Evolutionary conservation across 2,888 invertebrate genomes (phyloP), one percentile per base, ranked within the genome.

Genomic region (Parnassius orleans): DNA sequence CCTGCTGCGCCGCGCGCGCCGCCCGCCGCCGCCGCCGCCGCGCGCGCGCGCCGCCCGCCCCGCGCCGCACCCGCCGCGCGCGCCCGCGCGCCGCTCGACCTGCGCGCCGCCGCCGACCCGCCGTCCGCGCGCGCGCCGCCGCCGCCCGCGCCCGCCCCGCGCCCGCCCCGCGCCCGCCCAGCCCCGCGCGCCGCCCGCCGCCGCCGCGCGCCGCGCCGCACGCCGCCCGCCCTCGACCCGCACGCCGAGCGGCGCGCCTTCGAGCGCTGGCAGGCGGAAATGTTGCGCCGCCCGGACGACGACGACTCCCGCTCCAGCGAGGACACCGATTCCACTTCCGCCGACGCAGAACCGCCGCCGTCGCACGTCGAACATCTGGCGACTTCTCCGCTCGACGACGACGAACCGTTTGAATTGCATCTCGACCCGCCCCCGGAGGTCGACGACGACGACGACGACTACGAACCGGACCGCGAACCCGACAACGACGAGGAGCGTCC

Each of bases 261-360:
- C 76, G 86, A 86, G 64, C 81, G 81, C 3, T 87, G 88, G 87
- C 85, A 86, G 3, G 82, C 79, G 19, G 80, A 78, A 58, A 80
- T 84, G 65, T 68, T 83, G 64, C 77, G 81, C 15, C 76, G 76
- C 68, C 75, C 67, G 58, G 76, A 70, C 53, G 81, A 78, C 66
- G 80, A 80, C 65, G 73, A 75, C 47, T 68, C 69, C 9, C 84
- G 78, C 60, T 83, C 84, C 53, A 79, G 81, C 72, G 81, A 81
- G 64, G 83, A 85, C 67, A 75, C 73, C 65, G 78, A 73, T 57
- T 63, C 62, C 56, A 70, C 65, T 11, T 55, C 65, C 33, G 66
- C 63, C 52, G 69, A 66, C 33, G 51, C 66, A 48, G 53, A 64
- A 54, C 61, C 61, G 62, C 55, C 59, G 51, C 66, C 70, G 54